These are phyloP conservation scores for Meloidogyne chitwoodi DNA, from an alignment of 1,140 invertebrate species.

Conservation along the genomic window DNA sequence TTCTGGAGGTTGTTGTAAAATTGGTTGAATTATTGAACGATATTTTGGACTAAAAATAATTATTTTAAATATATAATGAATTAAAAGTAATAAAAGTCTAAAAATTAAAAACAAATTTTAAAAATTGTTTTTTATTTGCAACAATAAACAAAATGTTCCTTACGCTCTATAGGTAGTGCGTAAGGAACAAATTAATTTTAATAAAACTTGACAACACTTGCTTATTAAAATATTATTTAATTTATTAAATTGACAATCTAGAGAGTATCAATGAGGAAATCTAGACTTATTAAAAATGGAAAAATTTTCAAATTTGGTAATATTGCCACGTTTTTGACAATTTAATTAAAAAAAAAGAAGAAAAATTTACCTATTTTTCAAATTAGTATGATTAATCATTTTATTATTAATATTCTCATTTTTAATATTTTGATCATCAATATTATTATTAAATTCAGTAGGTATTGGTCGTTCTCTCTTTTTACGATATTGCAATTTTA, in stretches of 20 bases:
- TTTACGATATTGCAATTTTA: background rate
- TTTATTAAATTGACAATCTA: too few relatives aligned
- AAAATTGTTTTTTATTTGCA: too few relatives aligned
- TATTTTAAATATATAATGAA: too few relatives aligned
- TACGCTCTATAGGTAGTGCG: background rate
- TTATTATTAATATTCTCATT: background rate
- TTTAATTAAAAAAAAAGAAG: too few relatives aligned
- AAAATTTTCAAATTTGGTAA: too few relatives aligned
- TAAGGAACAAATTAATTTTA: background rate
- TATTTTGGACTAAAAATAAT: background rate
- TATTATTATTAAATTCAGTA: slow-evolving; percentile 1
- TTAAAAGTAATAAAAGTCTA: too few relatives aligned
- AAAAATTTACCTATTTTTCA: background rate
- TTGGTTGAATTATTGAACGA: background rate
- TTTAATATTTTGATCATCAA: background rate
- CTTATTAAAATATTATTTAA: too few relatives aligned
- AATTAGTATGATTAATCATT: too few relatives aligned
- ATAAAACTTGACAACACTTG: background rate
- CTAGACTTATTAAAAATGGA: too few relatives aligned
- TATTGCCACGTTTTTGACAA: too few relatives aligned
- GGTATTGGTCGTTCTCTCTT: background rate
- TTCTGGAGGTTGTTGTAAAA: background rate
- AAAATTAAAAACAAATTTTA: too few relatives aligned
- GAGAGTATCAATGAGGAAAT: too few relatives aligned
- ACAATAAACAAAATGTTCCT: background rate